Percentiles rank a stretch among this genome's conserved stretches.
These are phyloP conservation scores for Amblyraja radiata DNA, from an alignment of 2,797 vertebrate genomes.

Conservation along the genomic window DNA sequence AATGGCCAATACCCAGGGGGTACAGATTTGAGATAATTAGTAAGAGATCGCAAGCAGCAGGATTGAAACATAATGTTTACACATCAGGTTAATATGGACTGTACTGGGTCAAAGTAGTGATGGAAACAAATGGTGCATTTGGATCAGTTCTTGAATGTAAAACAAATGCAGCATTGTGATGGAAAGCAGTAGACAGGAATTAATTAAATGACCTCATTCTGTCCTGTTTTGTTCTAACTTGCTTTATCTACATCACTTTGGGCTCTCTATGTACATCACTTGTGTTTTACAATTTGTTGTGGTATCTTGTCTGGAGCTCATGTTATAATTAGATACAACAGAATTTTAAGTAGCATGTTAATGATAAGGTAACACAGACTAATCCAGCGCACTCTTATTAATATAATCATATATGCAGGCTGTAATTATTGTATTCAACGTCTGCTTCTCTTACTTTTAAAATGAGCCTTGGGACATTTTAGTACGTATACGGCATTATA, in stretches of 20 bases:
- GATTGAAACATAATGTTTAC: background rate
- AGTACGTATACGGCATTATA: background rate
- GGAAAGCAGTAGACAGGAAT: background rate
- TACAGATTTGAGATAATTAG: background rate
- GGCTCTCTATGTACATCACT: background rate
- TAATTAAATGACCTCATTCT: background rate
- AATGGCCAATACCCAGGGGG: background rate
- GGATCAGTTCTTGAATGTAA: background rate
- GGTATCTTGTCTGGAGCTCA: background rate
- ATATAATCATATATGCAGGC: background rate
- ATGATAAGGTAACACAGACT: background rate
- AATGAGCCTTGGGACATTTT: background rate
- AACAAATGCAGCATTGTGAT: background rate
- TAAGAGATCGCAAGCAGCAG: background rate
- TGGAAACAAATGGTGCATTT: background rate
- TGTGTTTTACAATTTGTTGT: background rate
- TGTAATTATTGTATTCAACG: background rate
- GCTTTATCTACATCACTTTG: background rate
- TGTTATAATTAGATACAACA: constrained; percentile 9
- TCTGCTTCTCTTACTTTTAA: background rate
- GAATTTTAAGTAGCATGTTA: background rate
- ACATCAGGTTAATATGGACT: background rate
- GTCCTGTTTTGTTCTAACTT: background rate
- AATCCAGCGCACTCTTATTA: background rate
- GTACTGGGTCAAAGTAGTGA: too few species aligned